Evolutionary conservation across 2,113 vertebrate species (phyloP), one percentile per base, ranked within the genome.

Genomic region (Shinisaurus crocodilurus): DNA sequence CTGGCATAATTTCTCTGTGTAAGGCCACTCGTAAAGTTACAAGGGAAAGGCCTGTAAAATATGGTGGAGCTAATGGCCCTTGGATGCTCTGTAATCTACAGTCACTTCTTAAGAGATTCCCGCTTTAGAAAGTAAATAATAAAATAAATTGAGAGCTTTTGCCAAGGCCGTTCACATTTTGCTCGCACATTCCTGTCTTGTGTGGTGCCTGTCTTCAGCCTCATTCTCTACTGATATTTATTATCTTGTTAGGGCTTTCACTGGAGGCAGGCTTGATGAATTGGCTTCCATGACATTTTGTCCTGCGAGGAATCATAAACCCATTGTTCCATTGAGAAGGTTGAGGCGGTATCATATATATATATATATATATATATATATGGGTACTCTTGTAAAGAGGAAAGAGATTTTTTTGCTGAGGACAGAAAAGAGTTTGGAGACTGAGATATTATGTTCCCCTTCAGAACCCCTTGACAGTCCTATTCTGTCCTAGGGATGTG

Each of bases 191-290:
- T 57, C 74, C 20, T 34, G 34, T 50, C 45, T 43, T 54, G n/a
- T 34, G n/a, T 7, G 9, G 18, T 70, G 23, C 63, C 27, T 85
- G 65, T 80, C 60, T 86, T 86, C 63, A 4, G 25, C 6, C 63
- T 60, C 4, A 77, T 81, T 6, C 6, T 92, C 25, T 43, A 6
- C 45, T 50, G 37, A 43, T 88, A 12, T 89, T 93, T 89, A 65
- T 93, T 27, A 82, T 88, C 80, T 86, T 6, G 18, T 60, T 86
- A 90, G 8, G 16, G 63, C n/a, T 89, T 90, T 67, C 50, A 80
- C 0, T 63, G 57, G 16, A 0, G 1, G 50, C n/a, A 63, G 60
- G 29, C 74, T 87, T 90, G 72, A 92, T 43, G 85, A 93, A 88
- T 85, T 32, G 37, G n/a, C 86, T 88, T 70, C 90, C 2, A 1